Evolutionary conservation across 2,113 vertebrate species (phyloP), one percentile per base, ranked within the genome.

Genomic region (Camelus bactrianus): DNA sequence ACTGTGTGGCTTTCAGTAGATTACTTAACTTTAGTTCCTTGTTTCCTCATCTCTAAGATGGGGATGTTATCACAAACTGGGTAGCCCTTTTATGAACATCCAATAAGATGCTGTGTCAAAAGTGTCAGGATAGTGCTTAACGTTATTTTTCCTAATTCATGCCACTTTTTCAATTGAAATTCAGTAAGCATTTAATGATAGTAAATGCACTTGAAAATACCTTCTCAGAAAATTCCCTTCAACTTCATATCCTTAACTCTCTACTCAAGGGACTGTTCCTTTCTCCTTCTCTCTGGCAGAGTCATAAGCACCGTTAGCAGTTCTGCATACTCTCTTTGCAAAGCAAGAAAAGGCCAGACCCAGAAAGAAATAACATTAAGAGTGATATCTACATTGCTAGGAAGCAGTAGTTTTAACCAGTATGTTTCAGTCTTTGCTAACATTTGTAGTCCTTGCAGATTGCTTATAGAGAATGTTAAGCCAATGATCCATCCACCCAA

Each of bases 401-500:
- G 28, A 93, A 91, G 46, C 89, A 93, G 73, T n/a, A 62, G 38
- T 80, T 94, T 95, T 73, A 97, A 75, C 12, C 11, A 22, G 24
- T 94, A 54, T 50, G 8, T 79, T 70, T 79, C 65, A 91, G 65
- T 62, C 79, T 86, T 86, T 93, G 90, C 56, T 92, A 82, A 77
- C 20, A 19, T 93, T 95, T 91, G 91, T 22, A 92, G 69, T 80
- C 84, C 19, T 94, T 89, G 19, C 20, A 96, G 30, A 35, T 89
- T 91, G 52, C 42, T 86, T 97, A 46, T 65, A 48, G 52, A 92
- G 56, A 60, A 92, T 89, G 38, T 92, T 83, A 92, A 89, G 35
- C 32, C 90, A 62, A 75, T 95, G n/a, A 77, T 10, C 28, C 24
- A 35, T 32, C 0, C 5, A 6, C 35, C 15, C 15, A 17, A 26